Evolutionary conservation across 2,888 invertebrate genomes (phyloP), one percentile per base, ranked within the genome.

Genomic region (Blomia tropicalis): DNA sequence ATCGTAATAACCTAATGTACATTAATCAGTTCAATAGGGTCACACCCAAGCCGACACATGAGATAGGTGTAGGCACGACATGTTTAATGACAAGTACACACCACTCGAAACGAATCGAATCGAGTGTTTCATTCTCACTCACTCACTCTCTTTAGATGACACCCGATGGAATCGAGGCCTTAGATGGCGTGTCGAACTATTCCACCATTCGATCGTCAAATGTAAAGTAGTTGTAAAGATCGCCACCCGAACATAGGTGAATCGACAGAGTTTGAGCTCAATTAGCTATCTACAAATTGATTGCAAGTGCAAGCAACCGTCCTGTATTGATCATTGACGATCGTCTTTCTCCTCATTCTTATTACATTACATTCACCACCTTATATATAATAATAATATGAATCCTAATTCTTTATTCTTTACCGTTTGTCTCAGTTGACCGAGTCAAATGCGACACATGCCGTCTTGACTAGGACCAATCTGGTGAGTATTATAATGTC

Each of bases 371-470:
- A 11, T 47, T 47, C 22, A 11, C 4, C 47, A 47, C 47, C 47
- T 7, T 4, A 4, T 7, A 7, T 5, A 11, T 25, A 11, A 58
- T 32, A 58, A 41, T 29, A 23, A 58, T 58, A 32, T 43, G 7
- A 4, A 22, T 41, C 22, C 11, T 36, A 7, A 7, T 19, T 54
- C 27, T 43, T 60, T 11, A 54, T 11, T 27, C 1, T 36, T 60
- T 54, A 56, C 2, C 17, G 1, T 19, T 61, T 53, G 17, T 27
- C 2, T 56, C 27, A 62, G 62, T 17, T 58, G 30, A 31, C n/a
- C 4, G 43, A 23, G 2, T 62, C 62, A 11, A 62, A 62, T 32
- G 17, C 62, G 27, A 62, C 62, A n/a, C 62, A 62, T 44, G 62
- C 58, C 43, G 56, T 62, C 58, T 47, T 62, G 25, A 62, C 58